Evolutionary conservation across 2,888 invertebrate genomes (phyloP), one percentile per base, ranked within the genome.

Genomic region (Norana najaformis): DNA sequence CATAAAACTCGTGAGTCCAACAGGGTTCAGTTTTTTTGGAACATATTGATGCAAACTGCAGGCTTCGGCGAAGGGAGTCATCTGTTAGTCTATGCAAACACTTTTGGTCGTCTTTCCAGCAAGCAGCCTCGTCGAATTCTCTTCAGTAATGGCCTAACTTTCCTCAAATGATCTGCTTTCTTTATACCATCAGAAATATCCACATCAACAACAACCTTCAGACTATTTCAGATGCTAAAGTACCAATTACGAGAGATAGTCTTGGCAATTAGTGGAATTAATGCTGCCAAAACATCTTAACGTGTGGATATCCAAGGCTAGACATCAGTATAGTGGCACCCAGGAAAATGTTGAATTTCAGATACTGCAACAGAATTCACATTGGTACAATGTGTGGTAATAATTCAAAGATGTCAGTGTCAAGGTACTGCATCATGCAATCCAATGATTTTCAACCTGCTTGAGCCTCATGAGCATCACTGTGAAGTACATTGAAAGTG

Each of bases 201-300:
- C 34, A 35, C 35, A 83, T 83, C 83, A 18, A 83, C 83, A 83
- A 83, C 83, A 34, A 83, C 35, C 83, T 83, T 83, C 83, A 35
- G 36, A 83, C 36, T 83, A 34, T 83, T 83, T 35, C 83, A 34
- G 36, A 83, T 83, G 16, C 36, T 20, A 36, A 83, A 83, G 35
- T 35, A 83, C 14, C 83, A 34, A 83, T 83, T 34, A 83, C 83
- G 83, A 83, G 34, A 18, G 35, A 83, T 83, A 5, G 83, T 36
- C 34, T 83, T 36, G 16, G 83, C 83, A 36, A 83, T 35, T 35
- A 83, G 2, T 18, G 83, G 83, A 34, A 83, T 36, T 36, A 83
- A 35, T 83, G 13, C 36, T 83, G 34, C 83, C 35, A 83, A 83
- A 18, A 83, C 34, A 83, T 35, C 20, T 83, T 83, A 35, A 83